These are phyloP conservation scores for Clavelina lepadiformis DNA, from an alignment of 23 tunicate genomes.

Conservation along the genomic window DNA sequence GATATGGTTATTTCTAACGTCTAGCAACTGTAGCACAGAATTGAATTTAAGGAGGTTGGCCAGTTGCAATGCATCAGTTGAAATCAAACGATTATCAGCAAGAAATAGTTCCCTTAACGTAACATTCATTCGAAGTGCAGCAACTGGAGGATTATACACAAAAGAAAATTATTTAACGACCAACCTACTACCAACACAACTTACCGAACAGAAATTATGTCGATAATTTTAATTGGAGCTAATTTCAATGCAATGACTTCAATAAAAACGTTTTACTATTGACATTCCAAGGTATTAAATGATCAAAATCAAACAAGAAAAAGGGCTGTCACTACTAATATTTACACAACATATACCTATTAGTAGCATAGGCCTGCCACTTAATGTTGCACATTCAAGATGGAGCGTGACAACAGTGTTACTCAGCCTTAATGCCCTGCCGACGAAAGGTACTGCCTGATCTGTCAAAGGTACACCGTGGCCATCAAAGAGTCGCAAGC, in stretches of 20 bases:
- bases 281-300: too few species aligned
- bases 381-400: conserved; percentile 64
- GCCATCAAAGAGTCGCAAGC: conserved; percentile 78
- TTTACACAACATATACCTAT: conserved; percentile 57
- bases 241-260: not conserved
- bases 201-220: not conserved
- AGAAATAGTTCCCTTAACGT: conserved; percentile 84
- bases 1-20: conserved; percentile 77
- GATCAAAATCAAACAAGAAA: too few species aligned
- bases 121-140: conserved; percentile 72
- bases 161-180: not conserved
- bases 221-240: not conserved
- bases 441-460: conserved; percentile 80
- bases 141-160: conserved; percentile 45
- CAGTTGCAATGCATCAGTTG: conserved; percentile 76
- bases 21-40: conserved; percentile 57
- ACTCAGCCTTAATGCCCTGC: conserved; percentile 71
- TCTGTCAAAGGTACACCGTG: conserved; percentile 86
- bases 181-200: not conserved
- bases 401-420: conserved; percentile 80
- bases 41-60: conserved; percentile 75
- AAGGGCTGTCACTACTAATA: too few species aligned
- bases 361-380: conserved; percentile 79
- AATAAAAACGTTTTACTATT: too few species aligned
- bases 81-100: conserved; percentile 63